These are phyloP conservation scores for Ictalurus punctatus DNA, from an alignment of 2,113 vertebrate genomes.

Conservation along the genomic window DNA sequence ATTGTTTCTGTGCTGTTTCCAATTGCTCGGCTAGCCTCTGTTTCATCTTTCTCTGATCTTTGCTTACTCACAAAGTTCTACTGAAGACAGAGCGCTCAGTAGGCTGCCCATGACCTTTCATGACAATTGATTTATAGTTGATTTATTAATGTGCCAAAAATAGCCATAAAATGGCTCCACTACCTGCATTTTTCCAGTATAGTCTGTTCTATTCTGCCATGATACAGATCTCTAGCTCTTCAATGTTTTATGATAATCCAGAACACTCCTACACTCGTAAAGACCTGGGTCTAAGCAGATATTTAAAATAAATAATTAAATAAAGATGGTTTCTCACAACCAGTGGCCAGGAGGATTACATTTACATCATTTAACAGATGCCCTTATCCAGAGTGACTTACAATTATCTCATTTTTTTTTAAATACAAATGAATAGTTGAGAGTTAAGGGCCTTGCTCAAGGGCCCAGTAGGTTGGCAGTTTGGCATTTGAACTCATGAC, in stretches of 20 bases:
- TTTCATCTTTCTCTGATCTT: conserved; percentile 1
- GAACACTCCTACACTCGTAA: neutral
- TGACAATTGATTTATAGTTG: conserved; percentile 7
- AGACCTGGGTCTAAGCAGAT: neutral
- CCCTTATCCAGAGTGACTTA: too few species aligned
- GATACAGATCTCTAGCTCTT: neutral
- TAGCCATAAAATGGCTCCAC: neutral
- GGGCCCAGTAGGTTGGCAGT: too few species aligned
- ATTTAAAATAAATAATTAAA: neutral
- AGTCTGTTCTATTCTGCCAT: neutral
- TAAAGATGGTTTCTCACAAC: neutral
- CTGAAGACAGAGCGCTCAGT: conserved; percentile 12
- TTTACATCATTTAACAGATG: too few species aligned
- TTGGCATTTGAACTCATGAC: too few species aligned
- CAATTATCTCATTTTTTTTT: too few species aligned
- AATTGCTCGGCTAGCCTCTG: neutral
- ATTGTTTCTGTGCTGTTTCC: neutral
- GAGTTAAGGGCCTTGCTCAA: too few species aligned
- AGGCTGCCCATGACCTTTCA: conserved; percentile 2
- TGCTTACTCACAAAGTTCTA: neutral
- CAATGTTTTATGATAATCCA: neutral
- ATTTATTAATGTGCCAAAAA: conserved; percentile 7
- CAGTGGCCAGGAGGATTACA: neutral
- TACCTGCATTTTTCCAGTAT: neutral
- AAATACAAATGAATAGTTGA: too few species aligned